Evolutionary conservation across 1,140 invertebrate species (phyloP), one percentile per base, ranked within the genome.

Genomic region (Drosophila neocordata): DNA sequence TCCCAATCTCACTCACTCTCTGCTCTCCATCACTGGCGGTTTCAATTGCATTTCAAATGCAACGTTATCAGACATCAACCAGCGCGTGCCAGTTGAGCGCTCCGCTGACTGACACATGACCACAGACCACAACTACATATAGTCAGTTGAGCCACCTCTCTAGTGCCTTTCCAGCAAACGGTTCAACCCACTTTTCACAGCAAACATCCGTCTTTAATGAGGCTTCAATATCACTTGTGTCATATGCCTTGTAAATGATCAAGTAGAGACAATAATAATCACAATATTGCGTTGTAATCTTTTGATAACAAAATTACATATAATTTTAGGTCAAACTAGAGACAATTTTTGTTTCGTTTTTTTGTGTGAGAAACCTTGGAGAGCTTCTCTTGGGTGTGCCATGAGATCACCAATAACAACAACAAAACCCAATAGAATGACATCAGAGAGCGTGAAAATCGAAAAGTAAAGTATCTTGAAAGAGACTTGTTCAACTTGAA

Each of bases 1-100:
- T 13, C n/a, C 20, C 34, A 11, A 20, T 22, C 13, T 3, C 27
- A 13, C 20, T 35, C 31, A 15, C 27, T 35, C 31, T 34, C 52
- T 34, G 63, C 31, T 61, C 48, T 53, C 62, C 56, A 15, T 73
- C 48, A 53, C 63, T 69, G 66, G 71, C 64, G 65, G 77, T 70
- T 83, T 60, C 82, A 68, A 87, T 85, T 85, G 82, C 82, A 85
- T 87, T 85, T 78, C 53, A 85, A 85, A 81, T 74, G 78, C 75
- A 62, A 57, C 72, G 62, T 72, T 83, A 65, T 74, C 41, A 48
- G 41, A 6, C 87, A 84, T 84, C 77, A 87, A 48, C 41, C 18
- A 77, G 61, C 75, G 73, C 69, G 82, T 87, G 82, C 81, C 82
- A 85, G 74, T 81, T 85, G 64, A 74, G 58, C 64, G 77, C 63